Conservation (phyloP, 2,113 vertebrate genomes). For the Phyllostomus discolor region DNA sequence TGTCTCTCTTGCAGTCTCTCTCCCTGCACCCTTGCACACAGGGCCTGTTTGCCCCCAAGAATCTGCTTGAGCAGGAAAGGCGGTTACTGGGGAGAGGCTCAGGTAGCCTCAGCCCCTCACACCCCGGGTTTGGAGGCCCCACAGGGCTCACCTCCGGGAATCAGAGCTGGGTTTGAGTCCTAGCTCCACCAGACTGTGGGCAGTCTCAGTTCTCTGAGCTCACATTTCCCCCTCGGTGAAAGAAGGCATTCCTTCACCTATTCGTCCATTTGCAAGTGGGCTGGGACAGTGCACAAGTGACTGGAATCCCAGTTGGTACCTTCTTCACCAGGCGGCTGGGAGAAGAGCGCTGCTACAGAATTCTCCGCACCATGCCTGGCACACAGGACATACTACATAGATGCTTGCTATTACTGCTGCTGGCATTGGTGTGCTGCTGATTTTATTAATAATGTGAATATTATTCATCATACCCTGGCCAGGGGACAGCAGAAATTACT, state of each 20-base stretch:
- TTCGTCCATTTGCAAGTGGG: background rate
- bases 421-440: background rate
- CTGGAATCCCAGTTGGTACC: background rate
- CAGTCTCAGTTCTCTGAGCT: background rate
- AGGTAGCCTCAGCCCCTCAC: background rate
- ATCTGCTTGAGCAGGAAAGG: background rate
- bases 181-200: background rate
- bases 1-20: background rate
- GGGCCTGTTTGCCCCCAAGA: background rate
- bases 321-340: background rate
- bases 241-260: background rate
- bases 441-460: background rate
- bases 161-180: background rate
- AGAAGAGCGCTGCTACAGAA: no score
- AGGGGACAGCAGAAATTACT: background rate
- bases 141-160: background rate
- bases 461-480: background rate
- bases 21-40: background rate
- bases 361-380: background rate
- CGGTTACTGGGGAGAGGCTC: background rate
- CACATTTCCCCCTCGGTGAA: background rate
- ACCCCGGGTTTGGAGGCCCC: background rate
- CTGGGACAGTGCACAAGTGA: background rate
- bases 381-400: fast-evolving
- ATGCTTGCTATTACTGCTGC: background rate